Evolutionary conservation across 2,113 vertebrate species (phyloP).

Genomic region (Rhinopomastus cyanomelas): DNA sequence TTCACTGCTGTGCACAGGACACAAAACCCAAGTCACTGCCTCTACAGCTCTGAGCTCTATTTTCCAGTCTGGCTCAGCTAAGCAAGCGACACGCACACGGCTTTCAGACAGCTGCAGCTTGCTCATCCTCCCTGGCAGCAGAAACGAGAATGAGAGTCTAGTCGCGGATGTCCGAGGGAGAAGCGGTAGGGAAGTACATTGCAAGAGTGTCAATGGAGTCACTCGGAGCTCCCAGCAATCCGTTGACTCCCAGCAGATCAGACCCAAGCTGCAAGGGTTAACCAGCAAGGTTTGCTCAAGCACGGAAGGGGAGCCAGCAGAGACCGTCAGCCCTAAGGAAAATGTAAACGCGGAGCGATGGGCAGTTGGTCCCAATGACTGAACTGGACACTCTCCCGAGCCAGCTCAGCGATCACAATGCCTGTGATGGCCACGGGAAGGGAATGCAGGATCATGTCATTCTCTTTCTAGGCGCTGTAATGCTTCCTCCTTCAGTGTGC

Average conservation of each 20-base stretch:
- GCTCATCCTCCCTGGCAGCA: neutral
- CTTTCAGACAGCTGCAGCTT: neutral
- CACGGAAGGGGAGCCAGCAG: neutral
- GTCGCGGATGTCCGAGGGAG: neutral
- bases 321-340: neutral
- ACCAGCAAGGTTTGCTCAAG: neutral
- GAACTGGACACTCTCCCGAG: rapidly evolving
- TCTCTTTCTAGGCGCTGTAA: neutral
- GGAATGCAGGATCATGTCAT: neutral
- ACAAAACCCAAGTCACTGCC: neutral
- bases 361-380: neutral
- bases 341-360: rapidly evolving
- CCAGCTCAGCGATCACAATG: neutral
- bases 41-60: neutral
- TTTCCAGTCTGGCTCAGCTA: neutral
- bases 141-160: neutral
- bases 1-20: neutral
- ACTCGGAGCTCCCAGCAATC: neutral
- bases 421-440: rapidly evolving
- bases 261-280: neutral
- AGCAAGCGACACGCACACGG: rapidly evolving
- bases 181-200: neutral
- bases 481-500: too few species aligned
- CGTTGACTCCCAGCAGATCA: neutral
- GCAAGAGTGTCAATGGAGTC: neutral